Conservation (phyloP, 2,797 vertebrate species). For the Numenius phaeopus region DNA sequence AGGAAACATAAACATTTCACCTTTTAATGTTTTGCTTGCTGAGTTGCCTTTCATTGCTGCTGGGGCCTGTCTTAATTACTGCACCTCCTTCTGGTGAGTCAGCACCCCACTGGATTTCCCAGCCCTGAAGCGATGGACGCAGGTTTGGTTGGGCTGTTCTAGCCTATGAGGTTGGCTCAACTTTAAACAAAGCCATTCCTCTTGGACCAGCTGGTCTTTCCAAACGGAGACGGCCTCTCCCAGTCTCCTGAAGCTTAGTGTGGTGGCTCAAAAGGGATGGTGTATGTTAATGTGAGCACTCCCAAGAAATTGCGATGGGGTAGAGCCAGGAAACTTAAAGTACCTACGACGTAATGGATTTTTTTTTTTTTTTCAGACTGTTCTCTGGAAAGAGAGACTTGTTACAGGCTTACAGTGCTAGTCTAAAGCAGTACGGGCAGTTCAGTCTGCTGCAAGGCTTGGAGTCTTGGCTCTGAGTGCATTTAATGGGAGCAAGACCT, state of each 20-base stretch:
- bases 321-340: slow-evolving; percentile 19
- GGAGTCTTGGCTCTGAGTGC: slow-evolving; percentile 35
- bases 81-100: slow-evolving; percentile 53
- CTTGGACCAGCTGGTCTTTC: slow-evolving; percentile 35
- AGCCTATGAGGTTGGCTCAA: slow-evolving; percentile 53
- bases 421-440: background rate
- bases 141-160: slow-evolving; percentile 57
- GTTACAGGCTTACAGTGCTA: background rate
- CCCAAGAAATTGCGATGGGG: background rate
- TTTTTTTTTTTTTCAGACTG: background rate
- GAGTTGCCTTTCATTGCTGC: slow-evolving; percentile 38
- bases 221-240: slow-evolving; percentile 47
- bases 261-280: background rate
- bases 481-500: slow-evolving; percentile 1
- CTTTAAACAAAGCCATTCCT: slow-evolving; percentile 45
- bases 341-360: background rate
- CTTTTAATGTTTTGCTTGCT: slow-evolving; percentile 18
- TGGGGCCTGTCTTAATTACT: slow-evolving; percentile 44
- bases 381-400: background rate
- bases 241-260: slow-evolving; percentile 6
- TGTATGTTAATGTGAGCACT: slow-evolving; percentile 5
- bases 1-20: slow-evolving; percentile 21
- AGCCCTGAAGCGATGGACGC: background rate
- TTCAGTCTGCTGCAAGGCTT: background rate
- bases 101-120: slow-evolving; percentile 42